These are phyloP conservation scores for Poeciliopsis retropinna DNA, from an alignment of 2,113 vertebrate species.

Conservation along the genomic window DNA sequence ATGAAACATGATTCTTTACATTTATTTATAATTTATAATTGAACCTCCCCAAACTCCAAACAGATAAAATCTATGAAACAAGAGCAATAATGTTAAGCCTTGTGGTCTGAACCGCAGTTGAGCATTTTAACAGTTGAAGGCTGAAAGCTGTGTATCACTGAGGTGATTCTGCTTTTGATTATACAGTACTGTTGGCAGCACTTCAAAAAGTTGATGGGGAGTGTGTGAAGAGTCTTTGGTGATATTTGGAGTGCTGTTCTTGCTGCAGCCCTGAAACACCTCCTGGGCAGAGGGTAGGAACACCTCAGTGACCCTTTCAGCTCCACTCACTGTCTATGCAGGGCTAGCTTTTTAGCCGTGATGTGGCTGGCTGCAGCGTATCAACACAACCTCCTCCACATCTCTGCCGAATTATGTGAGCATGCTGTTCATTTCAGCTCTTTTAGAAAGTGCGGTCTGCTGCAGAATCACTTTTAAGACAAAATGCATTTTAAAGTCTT, in stretches of 20 bases:
- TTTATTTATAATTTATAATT: background rate
- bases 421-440: background rate
- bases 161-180: background rate
- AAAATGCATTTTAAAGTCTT: background rate
- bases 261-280: background rate
- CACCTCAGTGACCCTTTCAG: background rate
- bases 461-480: background rate
- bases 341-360: background rate
- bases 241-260: background rate
- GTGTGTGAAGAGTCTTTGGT: background rate
- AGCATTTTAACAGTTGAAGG: background rate
- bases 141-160: background rate
- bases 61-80: background rate
- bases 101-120: background rate
- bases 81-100: background rate
- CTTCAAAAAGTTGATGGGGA: background rate
- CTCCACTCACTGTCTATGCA: background rate
- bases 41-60: background rate
- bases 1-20: background rate
- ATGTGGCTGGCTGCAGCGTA: background rate
- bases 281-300: background rate
- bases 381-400: background rate
- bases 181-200: background rate
- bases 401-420: background rate
- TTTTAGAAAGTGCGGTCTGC: background rate